Base-by-base conservation (phyloP, 2,888 invertebrate genomes). In the Hydraecia micacea region DNA sequence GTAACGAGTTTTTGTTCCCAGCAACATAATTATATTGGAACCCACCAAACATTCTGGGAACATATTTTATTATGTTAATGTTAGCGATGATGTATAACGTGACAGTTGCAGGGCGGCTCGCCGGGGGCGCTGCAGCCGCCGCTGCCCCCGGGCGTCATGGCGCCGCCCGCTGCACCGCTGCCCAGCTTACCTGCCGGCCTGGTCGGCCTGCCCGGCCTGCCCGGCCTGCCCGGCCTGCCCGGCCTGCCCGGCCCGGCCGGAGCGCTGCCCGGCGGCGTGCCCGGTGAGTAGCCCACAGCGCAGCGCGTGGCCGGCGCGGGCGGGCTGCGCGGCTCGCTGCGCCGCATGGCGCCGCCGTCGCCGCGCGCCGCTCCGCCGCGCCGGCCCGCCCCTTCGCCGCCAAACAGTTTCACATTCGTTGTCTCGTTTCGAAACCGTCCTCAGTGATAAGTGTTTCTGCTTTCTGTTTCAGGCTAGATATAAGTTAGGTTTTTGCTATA, bases 391-490 rank as follows among this genome's bases (percentile, higher is more conserved):
- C 63, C 87, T 66, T 75, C 73, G 86, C 78, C 75, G 88, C 86
- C 79, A 71, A 83, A 83, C 80, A 78, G 46, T 77, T 78, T 81
- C 77, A 65, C 78, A 79, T 92, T 93, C 80, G 91, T 92, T 76
- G 93, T 91, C 11, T 98, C 86, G 84, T 85, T 90, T 89, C 88
- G 91, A 90, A 83, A 90, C 91, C 80, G 83, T 89, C 88, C 94
- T 94, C 93, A 96, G 96, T 96, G 95, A 96, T 96, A 94, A 92
- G 93, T 93, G 94, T 95, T 93, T 96, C 95, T 96, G 96, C 96
- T 96, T 96, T 96, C 96, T 96, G 96, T 96, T 96, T 94, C 96
- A 96, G 96, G 87, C 95, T 96, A 96, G 95, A 95, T 95, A 94
- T 96, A 96, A 96, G 96, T 96, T 96, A 96, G 96, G 95, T 96